Conservation (phyloP, 2,797 vertebrate genomes). For the Falco berigora region DNA sequence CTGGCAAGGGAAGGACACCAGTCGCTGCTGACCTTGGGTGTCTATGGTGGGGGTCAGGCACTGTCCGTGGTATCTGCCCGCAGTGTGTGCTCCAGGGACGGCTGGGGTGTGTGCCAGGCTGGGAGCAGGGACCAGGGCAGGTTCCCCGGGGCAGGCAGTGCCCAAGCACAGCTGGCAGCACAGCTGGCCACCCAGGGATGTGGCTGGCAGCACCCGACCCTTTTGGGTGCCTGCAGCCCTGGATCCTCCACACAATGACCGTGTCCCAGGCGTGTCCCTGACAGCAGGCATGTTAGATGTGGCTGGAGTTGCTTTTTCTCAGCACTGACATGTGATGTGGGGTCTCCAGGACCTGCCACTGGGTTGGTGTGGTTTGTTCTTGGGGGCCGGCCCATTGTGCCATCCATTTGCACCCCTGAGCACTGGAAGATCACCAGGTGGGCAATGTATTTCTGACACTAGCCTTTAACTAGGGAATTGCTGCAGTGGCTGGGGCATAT, state of each 20-base stretch:
- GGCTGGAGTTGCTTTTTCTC: background rate
- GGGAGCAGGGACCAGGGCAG: background rate
- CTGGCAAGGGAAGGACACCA: fast-evolving
- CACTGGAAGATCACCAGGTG: background rate
- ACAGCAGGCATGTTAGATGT: fast-evolving
- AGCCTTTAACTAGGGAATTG: background rate
- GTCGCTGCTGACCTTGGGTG: background rate
- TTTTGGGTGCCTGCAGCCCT: background rate
- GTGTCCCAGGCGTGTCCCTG: fast-evolving
- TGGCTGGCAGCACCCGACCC: fast-evolving
- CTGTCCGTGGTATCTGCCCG: background rate
- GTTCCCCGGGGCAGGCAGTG: background rate
- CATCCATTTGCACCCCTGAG: background rate
- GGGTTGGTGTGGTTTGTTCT: background rate
- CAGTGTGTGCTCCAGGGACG: fast-evolving
- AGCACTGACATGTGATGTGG: fast-evolving
- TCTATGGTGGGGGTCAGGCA: background rate
- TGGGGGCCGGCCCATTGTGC: fast-evolving
- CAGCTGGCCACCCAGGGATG: background rate
- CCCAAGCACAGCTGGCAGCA: background rate
- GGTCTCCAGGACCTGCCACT: fast-evolving
- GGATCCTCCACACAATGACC: fast-evolving
- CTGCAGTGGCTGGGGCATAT: background rate
- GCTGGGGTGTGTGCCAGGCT: fast-evolving
- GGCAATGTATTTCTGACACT: background rate